phyloP scores from a whole-genome alignment of 2,888 invertebrate genomes.

The Hipparchia semele region DNA sequence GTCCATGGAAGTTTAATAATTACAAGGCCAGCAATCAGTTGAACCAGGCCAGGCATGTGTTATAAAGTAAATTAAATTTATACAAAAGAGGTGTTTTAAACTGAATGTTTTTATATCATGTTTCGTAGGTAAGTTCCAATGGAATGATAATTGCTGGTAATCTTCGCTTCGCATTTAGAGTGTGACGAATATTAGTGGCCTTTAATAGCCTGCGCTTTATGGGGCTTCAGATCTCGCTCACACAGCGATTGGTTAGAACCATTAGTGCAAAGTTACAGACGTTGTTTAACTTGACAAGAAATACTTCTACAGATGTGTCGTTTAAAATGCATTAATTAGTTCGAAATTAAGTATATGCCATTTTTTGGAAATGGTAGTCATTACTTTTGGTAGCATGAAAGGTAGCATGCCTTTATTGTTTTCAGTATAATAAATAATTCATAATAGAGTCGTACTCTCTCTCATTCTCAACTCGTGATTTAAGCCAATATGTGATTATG shows the following conservation, averaged over 20 bases:
- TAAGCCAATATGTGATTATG: no score
- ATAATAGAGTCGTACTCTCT: no score
- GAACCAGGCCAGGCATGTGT: neutral
- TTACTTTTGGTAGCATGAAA: neutral
- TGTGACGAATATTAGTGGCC: conserved; percentile 38
- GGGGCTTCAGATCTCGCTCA: conserved; percentile 16
- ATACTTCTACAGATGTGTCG: neutral
- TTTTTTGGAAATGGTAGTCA: neutral
- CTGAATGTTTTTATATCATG: conserved; percentile 1
- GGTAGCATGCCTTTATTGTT: no score
- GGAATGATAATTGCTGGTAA: conserved; percentile 36
- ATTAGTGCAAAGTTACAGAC: neutral
- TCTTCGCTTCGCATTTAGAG: conserved; percentile 30
- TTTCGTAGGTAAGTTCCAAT: neutral
- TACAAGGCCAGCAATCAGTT: neutral
- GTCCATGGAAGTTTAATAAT: neutral
- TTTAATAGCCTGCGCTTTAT: conserved; percentile 22
- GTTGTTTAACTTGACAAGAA: neutral
- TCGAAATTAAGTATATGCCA: neutral
- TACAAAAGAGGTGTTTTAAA: conserved; percentile 7
- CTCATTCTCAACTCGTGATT: no score
- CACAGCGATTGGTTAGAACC: neutral
- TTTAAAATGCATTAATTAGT: neutral
- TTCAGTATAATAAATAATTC: no score
- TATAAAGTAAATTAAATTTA: conserved; percentile 12